Conservation (phyloP, 2,797 vertebrate genomes). For the Ambastaia sidthimunki region DNA sequence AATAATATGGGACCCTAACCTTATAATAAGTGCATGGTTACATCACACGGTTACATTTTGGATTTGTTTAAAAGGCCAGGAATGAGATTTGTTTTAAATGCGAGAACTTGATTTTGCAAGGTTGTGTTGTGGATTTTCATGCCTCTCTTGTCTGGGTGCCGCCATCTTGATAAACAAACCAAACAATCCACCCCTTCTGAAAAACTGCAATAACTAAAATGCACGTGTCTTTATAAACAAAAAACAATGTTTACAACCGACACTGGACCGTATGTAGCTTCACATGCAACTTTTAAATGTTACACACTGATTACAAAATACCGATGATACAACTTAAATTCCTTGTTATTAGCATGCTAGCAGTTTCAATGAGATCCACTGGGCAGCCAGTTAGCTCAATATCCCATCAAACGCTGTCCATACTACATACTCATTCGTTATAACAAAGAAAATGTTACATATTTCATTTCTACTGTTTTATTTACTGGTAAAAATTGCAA, state of each 20-base stretch:
- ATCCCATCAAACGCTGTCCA: conserved; percentile 16
- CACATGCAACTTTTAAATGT: background rate
- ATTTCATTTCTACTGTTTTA: conserved; percentile 52
- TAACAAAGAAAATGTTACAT: conserved; percentile 52
- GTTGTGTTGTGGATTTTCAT: conserved; percentile 50
- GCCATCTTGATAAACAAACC: conserved; percentile 69
- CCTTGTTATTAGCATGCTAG: conserved; percentile 17
- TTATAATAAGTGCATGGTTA: background rate
- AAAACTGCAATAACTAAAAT: background rate
- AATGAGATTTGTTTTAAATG: background rate
- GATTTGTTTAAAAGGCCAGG: background rate
- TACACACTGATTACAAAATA: background rate
- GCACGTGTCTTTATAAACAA: background rate
- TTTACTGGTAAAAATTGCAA: conserved; percentile 45
- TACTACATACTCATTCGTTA: conserved; percentile 34
- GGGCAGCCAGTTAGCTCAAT: conserved; percentile 31
- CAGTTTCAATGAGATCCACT: conserved; percentile 22
- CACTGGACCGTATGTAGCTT: background rate
- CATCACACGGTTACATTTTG: background rate
- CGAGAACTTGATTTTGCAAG: background rate
- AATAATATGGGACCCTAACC: too few relatives aligned
- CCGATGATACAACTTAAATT: background rate
- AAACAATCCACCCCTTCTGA: conserved; percentile 48
- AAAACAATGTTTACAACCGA: background rate
- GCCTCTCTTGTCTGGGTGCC: conserved; percentile 65